Percentiles rank a stretch among this genome's conserved stretches.
Conservation (phyloP, 2,888 invertebrate species). For the Campoplex nolae region DNA sequence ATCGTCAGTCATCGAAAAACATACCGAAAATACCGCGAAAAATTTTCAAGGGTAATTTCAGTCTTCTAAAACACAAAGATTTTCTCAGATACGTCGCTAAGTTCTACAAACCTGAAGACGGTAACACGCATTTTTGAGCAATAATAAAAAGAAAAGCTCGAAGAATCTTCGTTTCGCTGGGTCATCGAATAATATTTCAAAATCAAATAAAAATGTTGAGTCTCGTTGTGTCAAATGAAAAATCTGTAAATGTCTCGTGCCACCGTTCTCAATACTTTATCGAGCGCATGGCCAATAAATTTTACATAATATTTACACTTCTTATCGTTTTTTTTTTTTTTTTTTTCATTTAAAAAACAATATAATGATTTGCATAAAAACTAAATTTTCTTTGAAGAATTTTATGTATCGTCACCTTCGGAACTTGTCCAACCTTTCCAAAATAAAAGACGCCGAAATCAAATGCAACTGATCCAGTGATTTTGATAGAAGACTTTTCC, state of each 20-base stretch:
- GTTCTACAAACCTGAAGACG: conserved; percentile 63
- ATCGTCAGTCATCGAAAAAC: conserved; percentile 32
- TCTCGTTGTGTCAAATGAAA: background rate
- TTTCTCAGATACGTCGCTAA: conserved; percentile 69
- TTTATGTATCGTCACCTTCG: conserved; percentile 79
- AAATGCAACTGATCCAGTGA: conserved; percentile 84
- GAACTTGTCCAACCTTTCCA: conserved; percentile 83
- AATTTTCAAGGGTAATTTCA: conserved; percentile 68
- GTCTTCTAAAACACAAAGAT: conserved; percentile 68
- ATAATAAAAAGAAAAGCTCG: background rate
- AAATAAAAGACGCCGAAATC: conserved; percentile 84
- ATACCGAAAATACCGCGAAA: conserved; percentile 68
- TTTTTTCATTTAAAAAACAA: conserved; percentile 17
- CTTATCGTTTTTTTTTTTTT: background rate
- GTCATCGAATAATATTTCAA: background rate
- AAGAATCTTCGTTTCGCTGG: background rate
- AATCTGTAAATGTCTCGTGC: conserved; percentile 37
- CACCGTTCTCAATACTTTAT: conserved; percentile 49
- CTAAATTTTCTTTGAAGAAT: conserved; percentile 47
- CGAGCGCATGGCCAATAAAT: conserved; percentile 43
- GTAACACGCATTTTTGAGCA: background rate
- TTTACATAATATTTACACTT: conserved; percentile 43
- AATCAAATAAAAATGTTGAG: background rate
- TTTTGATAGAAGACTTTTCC: conserved; percentile 83
- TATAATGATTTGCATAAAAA: conserved; percentile 37